Evolutionary conservation across 2,113 vertebrate genomes (phyloP), one percentile per base, ranked within the genome.

Genomic region (Podarcis muralis): DNA sequence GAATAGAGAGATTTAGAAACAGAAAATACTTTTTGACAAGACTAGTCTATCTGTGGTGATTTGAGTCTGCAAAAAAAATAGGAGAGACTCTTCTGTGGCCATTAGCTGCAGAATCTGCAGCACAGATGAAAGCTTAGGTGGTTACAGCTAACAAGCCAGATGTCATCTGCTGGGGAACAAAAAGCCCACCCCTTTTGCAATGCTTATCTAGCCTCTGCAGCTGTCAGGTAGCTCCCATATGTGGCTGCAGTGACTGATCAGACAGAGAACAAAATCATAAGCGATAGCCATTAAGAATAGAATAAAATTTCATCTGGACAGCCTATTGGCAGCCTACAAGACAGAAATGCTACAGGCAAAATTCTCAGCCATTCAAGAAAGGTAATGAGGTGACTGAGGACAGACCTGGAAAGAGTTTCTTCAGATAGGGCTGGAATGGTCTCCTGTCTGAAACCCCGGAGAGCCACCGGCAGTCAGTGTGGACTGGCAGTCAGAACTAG

Each of bases 91-190:
- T 89, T 11, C 69, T 59, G 87, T 62, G 69, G 48, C 87, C 87
- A 91, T 94, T 93, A 95, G 77, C 68, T 84, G 81, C 1, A 1
- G 86, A 83, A 40, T 20, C 84, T 91, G 76, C 53, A 89, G 69
- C 0, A 1, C 72, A 88, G 88, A 91, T 0, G 1, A 84, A 77
- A 90, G 85, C 93, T 90, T 92, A 93, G 40, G 72, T 86, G 92
- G 91, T 75, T 92, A 72, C 85, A 93, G 90, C 79, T 92, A 94
- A 93, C 90, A 91, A 92, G 85, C 88, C 94, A 95, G 91, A 95
- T 94, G 92, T 90, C 91, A 88, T 78, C 1, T 1, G 43, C 88
- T 88, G 87, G 89, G 57, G 81, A 92, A 85, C 48, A 53, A 53
- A 53, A 53, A 53, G 12, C 48, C 48, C 48, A 25, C 1, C 20